Percentiles rank a stretch among this genome's conserved stretches.
phyloP scores from a whole-genome alignment of 53 echinoderm and acorn worm species.

The Antedon mediterranea region DNA sequence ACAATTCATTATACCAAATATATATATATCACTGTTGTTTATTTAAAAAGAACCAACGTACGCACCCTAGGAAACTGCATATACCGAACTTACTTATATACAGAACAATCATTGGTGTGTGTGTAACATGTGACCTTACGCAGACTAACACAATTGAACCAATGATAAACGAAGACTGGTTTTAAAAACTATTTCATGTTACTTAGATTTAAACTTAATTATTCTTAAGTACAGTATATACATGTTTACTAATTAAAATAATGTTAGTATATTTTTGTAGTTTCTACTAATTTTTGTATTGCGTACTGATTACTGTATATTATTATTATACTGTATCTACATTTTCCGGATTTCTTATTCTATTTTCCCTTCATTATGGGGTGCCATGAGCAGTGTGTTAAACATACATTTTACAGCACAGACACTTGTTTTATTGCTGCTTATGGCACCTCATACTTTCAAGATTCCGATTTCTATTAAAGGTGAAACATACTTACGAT shows the following conservation, averaged over 20 bases:
- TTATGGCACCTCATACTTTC: too few relatives aligned
- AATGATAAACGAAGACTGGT: neutral
- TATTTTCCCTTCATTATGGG: too few relatives aligned
- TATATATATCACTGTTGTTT: neutral
- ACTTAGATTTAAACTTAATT: neutral
- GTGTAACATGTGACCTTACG: neutral
- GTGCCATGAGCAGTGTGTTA: too few relatives aligned
- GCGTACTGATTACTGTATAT: too few relatives aligned
- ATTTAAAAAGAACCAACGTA: neutral
- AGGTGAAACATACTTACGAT: too few relatives aligned
- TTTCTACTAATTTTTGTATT: too few relatives aligned
- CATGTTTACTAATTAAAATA: neutral
- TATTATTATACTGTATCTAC: too few relatives aligned
- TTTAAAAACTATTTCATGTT: neutral
- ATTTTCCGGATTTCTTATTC: too few relatives aligned
- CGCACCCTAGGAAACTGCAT: neutral
- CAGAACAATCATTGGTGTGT: neutral
- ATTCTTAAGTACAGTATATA: neutral
- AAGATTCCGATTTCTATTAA: too few relatives aligned
- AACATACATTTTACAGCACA: too few relatives aligned
- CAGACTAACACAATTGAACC: neutral
- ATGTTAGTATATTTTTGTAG: too few relatives aligned
- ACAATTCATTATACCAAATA: neutral
- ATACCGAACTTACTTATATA: neutral
- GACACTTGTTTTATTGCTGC: too few relatives aligned